Percentiles rank a stretch among this genome's conserved stretches.
Evolutionary conservation across 1,140 invertebrate species (phyloP).

Genomic region (Probaryconus sp.): DNA sequence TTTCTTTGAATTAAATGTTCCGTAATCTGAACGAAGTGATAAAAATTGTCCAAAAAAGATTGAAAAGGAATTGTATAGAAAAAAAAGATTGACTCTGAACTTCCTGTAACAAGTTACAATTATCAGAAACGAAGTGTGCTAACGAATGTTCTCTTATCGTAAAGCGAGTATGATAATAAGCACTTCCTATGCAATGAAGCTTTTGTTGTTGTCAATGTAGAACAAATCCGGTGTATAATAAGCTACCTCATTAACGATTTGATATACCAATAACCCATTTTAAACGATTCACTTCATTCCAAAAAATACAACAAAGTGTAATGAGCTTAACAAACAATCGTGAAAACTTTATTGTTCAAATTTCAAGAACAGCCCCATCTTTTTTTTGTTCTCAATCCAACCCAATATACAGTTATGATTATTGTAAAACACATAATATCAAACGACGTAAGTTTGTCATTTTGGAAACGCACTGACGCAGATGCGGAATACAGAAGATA

Average conservation of each 20-base stretch:
- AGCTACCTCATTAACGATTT: conserved; percentile 67
- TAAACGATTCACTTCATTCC: too few species aligned
- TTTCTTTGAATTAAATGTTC: too few species aligned
- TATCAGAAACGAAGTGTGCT: conserved; percentile 58
- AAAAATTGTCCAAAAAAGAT: too few species aligned
- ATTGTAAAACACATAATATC: too few species aligned
- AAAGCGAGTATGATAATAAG: conserved; percentile 60
- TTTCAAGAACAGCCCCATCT: too few species aligned
- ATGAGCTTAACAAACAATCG: too few species aligned
- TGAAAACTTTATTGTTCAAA: too few species aligned
- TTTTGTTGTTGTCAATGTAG: conserved; percentile 37
- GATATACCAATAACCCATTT: conserved; percentile 55
- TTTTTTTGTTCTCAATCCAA: too few species aligned
- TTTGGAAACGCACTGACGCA: conserved; percentile 27
- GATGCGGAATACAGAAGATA: conserved; percentile 35
- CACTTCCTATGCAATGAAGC: conserved; percentile 68
- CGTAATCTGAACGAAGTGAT: too few species aligned
- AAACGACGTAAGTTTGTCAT: conserved; percentile 44
- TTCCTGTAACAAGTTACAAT: conserved; percentile 61
- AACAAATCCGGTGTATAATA: conserved; percentile 57
- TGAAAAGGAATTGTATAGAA: conserved; percentile 24
- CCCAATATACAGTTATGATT: too few species aligned
- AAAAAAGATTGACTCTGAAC: conserved; percentile 53
- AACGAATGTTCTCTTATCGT: conserved; percentile 60
- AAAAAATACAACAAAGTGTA: too few species aligned